phyloP scores from a whole-genome alignment of 2,888 invertebrate species.

The Dorcus parallelipipedus region DNA sequence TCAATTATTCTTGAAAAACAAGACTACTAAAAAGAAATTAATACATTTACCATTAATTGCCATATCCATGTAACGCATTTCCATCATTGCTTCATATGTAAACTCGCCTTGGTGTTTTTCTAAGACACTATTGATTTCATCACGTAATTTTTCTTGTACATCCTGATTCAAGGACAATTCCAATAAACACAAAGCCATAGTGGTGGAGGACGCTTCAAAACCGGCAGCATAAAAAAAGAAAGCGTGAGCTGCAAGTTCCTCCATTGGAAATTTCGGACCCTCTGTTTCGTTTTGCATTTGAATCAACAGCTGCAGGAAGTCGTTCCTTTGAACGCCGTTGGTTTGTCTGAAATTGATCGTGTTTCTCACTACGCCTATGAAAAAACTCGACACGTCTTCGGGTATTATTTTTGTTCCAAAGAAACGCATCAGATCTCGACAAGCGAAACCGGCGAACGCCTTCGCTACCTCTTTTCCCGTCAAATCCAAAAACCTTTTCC shows the following conservation, averaged over 20 bases:
- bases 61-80: slow-evolving; percentile 50
- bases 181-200: slow-evolving; percentile 42
- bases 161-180: slow-evolving; percentile 44
- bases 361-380: slow-evolving; percentile 32
- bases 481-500: slow-evolving; percentile 6
- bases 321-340: slow-evolving; percentile 27
- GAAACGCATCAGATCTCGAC: slow-evolving; percentile 22
- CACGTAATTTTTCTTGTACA: slow-evolving; percentile 45
- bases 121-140: slow-evolving; percentile 42
- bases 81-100: slow-evolving; percentile 45
- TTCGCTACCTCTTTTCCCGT: slow-evolving; percentile 15
- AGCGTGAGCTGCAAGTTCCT: slow-evolving; percentile 36
- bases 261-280: not conserved
- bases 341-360: slow-evolving; percentile 29
- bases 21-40: not conserved
- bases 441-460: slow-evolving; percentile 3
- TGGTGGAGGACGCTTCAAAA: slow-evolving; percentile 48
- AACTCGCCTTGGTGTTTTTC: slow-evolving; percentile 38
- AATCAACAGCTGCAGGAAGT: slow-evolving; percentile 42
- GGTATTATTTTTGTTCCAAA: slow-evolving; percentile 21
- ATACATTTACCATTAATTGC: slow-evolving; percentile 39
- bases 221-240: slow-evolving; percentile 49
- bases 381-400: slow-evolving; percentile 33
- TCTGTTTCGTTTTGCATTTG: slow-evolving; percentile 22
- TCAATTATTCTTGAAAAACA: not conserved